Evolutionary conservation across 2,888 invertebrate genomes (phyloP).

Genomic region (Sarcophaga rosellei): DNA sequence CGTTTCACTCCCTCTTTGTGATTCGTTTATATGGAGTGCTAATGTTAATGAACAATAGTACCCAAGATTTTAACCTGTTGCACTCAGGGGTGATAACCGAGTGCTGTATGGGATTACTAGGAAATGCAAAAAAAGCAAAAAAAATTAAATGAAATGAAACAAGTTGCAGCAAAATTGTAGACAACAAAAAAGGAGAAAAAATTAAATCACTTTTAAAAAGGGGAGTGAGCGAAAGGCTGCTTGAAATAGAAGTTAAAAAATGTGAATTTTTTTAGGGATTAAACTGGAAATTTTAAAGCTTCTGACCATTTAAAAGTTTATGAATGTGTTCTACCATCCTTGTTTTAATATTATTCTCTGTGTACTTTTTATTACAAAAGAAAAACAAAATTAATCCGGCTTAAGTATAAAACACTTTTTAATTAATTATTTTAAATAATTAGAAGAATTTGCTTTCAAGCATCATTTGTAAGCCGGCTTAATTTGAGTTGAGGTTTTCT

Average conservation of each 20-base stretch:
- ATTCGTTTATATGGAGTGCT: too few species aligned
- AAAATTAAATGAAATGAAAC: neutral
- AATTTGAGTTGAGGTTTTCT: too few species aligned
- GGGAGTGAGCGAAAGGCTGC: too few species aligned
- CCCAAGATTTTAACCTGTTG: conserved; percentile 56
- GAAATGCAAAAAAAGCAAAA: conserved; percentile 3
- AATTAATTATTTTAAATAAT: neutral
- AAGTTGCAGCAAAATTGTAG: neutral
- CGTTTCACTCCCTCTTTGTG: neutral
- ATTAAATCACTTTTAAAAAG: too few species aligned
- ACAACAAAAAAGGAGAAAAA: too few species aligned
- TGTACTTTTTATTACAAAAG: neutral
- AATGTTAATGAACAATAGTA: conserved; percentile 29
- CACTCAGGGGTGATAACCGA: conserved; percentile 27
- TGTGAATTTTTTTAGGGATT: neutral
- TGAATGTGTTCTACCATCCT: neutral
- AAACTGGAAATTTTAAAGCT: neutral
- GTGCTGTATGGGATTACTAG: conserved; percentile 36
- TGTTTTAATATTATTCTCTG: neutral
- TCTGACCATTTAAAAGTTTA: neutral
- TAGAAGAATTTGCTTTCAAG: too few species aligned
- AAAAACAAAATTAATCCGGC: too few species aligned
- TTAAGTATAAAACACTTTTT: neutral
- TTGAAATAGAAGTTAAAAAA: neutral
- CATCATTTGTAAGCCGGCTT: too few species aligned